phyloP scores from a whole-genome alignment of 2,797 vertebrate genomes.

The Sorex maritimensis region DNA sequence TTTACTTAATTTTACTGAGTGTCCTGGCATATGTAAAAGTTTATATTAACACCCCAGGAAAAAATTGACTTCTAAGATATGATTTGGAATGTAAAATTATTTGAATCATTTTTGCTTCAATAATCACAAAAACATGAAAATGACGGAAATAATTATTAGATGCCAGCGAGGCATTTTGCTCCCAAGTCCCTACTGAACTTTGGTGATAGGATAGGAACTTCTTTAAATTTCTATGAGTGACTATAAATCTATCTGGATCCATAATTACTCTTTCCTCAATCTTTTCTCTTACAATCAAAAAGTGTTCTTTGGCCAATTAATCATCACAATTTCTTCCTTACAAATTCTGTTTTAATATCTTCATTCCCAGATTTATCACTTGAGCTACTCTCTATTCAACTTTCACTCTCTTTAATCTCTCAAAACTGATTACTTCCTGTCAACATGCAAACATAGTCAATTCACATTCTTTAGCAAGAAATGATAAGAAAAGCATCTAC shows the following conservation, averaged over 20 bases:
- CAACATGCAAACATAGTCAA: neutral
- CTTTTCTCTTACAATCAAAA: neutral
- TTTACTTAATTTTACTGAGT: neutral
- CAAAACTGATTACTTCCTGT: neutral
- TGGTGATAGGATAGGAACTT: neutral
- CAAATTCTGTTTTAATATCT: neutral
- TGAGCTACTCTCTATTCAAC: neutral
- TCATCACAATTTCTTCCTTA: neutral
- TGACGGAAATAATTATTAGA: neutral
- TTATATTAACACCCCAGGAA: neutral
- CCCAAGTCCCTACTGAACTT: neutral
- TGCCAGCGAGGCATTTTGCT: neutral
- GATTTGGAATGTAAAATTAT: slow-evolving; percentile 27
- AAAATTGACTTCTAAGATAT: neutral
- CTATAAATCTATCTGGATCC: neutral
- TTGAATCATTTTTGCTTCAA: slow-evolving; percentile 14
- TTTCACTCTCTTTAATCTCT: too few relatives aligned
- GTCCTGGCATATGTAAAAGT: neutral
- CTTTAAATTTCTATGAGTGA: neutral
- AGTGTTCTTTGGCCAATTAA: neutral
- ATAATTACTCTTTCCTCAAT: neutral
- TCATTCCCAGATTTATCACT: neutral
- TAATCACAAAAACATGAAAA: neutral
- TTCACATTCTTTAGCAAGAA: neutral
- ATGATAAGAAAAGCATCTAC: too few relatives aligned